Conservation (phyloP, 2,113 vertebrate species). For the Thomomys bottae region DNA sequence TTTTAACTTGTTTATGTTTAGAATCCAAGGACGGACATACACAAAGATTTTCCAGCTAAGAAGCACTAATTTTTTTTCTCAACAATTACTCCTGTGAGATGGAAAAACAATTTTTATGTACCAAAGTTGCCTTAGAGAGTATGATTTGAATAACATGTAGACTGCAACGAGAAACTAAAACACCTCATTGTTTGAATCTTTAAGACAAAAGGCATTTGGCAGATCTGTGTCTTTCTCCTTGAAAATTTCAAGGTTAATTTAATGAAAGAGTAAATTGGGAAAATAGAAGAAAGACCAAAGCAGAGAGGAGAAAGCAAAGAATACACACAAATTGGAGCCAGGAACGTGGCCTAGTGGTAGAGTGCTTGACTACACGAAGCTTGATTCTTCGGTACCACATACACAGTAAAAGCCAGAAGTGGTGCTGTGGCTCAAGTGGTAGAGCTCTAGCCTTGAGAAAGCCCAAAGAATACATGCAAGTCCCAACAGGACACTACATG, state of each 20-base stretch:
- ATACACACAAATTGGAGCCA: too few species aligned
- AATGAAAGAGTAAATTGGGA: slow-evolving; percentile 29
- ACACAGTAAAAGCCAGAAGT: too few species aligned
- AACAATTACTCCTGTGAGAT: slow-evolving; percentile 7
- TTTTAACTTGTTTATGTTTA: slow-evolving; percentile 26
- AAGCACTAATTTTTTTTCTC: background rate
- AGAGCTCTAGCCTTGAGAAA: too few species aligned
- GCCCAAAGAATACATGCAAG: background rate
- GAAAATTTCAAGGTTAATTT: slow-evolving; percentile 40
- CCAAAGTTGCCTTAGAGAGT: background rate
- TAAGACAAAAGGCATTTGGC: slow-evolving; percentile 32
- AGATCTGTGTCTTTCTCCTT: slow-evolving; percentile 38
- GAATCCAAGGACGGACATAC: background rate
- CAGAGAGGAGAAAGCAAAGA: background rate
- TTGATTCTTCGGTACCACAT: too few species aligned
- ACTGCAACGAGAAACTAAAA: slow-evolving; percentile 27
- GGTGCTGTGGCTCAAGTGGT: too few species aligned
- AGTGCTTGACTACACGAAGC: too few species aligned
- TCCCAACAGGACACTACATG: background rate
- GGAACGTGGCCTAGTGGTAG: too few species aligned
- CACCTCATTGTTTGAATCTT: background rate
- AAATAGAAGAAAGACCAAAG: background rate
- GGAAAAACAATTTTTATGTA: background rate
- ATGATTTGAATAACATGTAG: slow-evolving; percentile 12
- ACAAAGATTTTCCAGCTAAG: background rate